These are phyloP conservation scores for Drosophila siamana DNA, from an alignment of 2,888 invertebrate species.

Conservation along the genomic window DNA sequence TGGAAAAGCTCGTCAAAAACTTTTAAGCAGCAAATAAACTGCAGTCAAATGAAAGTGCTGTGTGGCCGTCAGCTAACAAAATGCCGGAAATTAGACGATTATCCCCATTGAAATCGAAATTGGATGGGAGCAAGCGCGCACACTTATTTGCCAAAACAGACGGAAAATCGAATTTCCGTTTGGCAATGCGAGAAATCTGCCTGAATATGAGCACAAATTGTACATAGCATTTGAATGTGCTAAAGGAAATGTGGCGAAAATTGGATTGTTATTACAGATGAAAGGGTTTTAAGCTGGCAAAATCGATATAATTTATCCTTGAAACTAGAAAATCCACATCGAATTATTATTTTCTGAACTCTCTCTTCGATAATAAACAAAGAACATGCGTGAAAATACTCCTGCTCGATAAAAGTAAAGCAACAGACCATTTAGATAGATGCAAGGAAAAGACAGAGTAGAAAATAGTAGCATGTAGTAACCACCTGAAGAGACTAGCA, in stretches of 20 bases:
- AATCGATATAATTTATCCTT: neutral
- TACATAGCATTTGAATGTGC: conserved; percentile 35
- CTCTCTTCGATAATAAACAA: neutral
- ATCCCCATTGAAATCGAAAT: conserved; percentile 29
- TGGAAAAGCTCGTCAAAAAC: conserved; percentile 10
- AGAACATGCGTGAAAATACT: too few relatives aligned
- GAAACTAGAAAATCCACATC: neutral
- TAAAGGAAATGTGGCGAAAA: conserved; percentile 55
- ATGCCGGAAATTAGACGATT: conserved; percentile 72
- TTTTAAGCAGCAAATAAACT: conserved; percentile 18
- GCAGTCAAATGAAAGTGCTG: conserved; percentile 1
- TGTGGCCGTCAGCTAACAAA: conserved; percentile 47
- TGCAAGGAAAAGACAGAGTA: neutral
- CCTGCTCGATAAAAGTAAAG: neutral
- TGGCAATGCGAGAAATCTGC: conserved; percentile 28
- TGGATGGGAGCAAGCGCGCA: conserved; percentile 5
- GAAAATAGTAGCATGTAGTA: neutral
- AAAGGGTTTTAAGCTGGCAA: neutral
- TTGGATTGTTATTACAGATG: conserved; percentile 36
- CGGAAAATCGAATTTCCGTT: conserved; percentile 71
- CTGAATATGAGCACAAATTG: conserved; percentile 36
- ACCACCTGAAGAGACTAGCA: neutral
- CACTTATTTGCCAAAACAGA: conserved; percentile 33
- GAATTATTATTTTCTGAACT: neutral
- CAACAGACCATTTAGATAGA: neutral